These are phyloP conservation scores for Hippopotamyrus pictus DNA, from an alignment of 2,797 vertebrate species.

Conservation along the genomic window DNA sequence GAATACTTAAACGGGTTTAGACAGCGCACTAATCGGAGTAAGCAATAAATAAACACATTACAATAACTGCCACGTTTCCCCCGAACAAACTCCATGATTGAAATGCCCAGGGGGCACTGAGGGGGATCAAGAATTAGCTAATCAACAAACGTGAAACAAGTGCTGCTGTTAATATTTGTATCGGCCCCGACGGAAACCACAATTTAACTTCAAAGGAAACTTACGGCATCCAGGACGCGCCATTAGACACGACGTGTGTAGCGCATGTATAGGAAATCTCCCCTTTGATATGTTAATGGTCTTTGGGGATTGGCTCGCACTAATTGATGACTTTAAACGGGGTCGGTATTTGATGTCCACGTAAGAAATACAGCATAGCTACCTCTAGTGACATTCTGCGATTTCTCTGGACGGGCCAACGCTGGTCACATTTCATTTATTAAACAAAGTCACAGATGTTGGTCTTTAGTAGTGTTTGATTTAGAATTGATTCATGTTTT, in stretches of 20 bases:
- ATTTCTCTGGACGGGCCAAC: neutral
- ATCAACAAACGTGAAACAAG: constrained; percentile 62
- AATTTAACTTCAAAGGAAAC: constrained; percentile 52
- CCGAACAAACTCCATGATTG: constrained; percentile 45
- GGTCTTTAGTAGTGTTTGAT: neutral
- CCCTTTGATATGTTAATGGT: constrained; percentile 57
- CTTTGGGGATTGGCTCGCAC: constrained; percentile 29
- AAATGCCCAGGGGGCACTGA: constrained; percentile 31
- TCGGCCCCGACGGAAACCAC: constrained; percentile 43
- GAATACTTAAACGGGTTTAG: neutral
- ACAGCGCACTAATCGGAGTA: neutral
- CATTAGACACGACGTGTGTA: constrained; percentile 32
- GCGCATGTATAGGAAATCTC: constrained; percentile 41
- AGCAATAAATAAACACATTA: neutral
- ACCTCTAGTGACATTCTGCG: neutral
- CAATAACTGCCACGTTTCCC: constrained; percentile 41
- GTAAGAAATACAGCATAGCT: neutral
- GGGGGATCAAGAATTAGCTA: constrained; percentile 55
- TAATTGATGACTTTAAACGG: neutral
- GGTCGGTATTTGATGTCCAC: neutral
- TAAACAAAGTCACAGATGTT: neutral
- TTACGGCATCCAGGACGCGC: neutral
- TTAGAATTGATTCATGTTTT: neutral
- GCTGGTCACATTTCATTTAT: neutral
- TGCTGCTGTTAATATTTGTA: constrained; percentile 52